Evolutionary conservation across 2,888 invertebrate genomes (phyloP), one percentile per base, ranked within the genome.

Genomic region (Nephrotoma appendiculata): DNA sequence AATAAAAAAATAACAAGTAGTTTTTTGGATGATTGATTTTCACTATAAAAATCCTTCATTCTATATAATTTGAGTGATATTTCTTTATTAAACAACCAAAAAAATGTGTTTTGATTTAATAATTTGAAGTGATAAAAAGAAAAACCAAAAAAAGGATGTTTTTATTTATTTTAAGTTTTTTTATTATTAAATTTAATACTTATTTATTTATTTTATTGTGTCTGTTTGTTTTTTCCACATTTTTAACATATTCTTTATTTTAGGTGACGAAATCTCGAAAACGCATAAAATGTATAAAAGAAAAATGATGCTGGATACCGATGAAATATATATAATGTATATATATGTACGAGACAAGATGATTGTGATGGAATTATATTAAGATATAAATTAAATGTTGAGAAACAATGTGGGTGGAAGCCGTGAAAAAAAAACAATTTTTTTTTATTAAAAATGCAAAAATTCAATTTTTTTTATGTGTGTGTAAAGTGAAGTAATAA

Each of bases 401-500:
- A 31, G 71, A 71, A 31, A 57, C 6, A 19, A 15, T 52, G 15
- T 6, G n/a, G 31, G 15, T 57, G 15, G 15, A 57, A 15, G 15
- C 52, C 5, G 11, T 31, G 9, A 71, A 31, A 52, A 6, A 52
- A 52, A 52, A 11, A 48, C 12, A 71, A 71, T 9, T 71, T 19
- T 84, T n/a, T 15, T 84, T 84, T 42, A 84, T 84, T 41, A 42
- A 84, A 42, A 84, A 71, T 71, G 7, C 31, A 42, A 84, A 84
- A 84, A 31, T 42, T 84, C 41, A 42, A 83, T 9, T 41, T 41
- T 83, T 83, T 41, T 83, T 83, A 4, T 83, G 41, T 83, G 41
- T 84, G 84, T 84, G 41, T 84, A 84, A 84, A 84, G 84, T 84
- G 84, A 84, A 84, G 84, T 84, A 84, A 84, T 84, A 84, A 84